Evolutionary conservation across 2,888 invertebrate species (phyloP), one percentile per base, ranked within the genome.

Genomic region (Druceiella hillmani): DNA sequence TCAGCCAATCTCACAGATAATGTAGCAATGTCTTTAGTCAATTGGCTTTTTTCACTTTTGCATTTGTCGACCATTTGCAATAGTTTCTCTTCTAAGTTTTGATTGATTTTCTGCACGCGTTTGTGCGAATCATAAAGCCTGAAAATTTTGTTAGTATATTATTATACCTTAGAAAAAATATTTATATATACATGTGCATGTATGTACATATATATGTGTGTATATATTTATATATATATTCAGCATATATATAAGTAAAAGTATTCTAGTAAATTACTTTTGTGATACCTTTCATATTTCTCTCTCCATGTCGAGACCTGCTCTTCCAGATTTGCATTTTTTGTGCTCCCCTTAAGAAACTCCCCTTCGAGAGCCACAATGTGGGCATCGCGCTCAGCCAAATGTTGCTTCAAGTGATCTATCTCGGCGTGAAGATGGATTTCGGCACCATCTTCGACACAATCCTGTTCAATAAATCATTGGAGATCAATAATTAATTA

Each of bases 61-160:
- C 87, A 90, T 55, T 87, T 83, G 65, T 93, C 92, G 4, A 94
- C 94, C 62, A 94, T 78, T 64, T 87, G 88, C 43, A 95, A 68
- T 44, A 95, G 67, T 61, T 94, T 95, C 61, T 95, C 95, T 70
- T 95, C 95, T 52, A 95, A 74, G 51, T 85, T 87, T 72, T 94
- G 93, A 66, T 95, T 95, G 26, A 95, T 83, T 65, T 88, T 90
- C 64, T 94, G 94, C 40, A 95, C 83, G 55, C 91, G 80, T 59
- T 90, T 89, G 57, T 95, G 92, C 37, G 92, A 91, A 58, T 95
- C 94, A 65, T 88, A 83, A 50, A 95, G 75, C 54, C 94, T 87
- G 57, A 48, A 65, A 36, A 17, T 22, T n/a, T n/a, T n/a, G n/a
- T 36, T 27, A 9, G 32, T 45, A n/a, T 14, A 4, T 5, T 28